Conservation (phyloP, 1,140 invertebrate species). For the Brachionus rubens region DNA sequence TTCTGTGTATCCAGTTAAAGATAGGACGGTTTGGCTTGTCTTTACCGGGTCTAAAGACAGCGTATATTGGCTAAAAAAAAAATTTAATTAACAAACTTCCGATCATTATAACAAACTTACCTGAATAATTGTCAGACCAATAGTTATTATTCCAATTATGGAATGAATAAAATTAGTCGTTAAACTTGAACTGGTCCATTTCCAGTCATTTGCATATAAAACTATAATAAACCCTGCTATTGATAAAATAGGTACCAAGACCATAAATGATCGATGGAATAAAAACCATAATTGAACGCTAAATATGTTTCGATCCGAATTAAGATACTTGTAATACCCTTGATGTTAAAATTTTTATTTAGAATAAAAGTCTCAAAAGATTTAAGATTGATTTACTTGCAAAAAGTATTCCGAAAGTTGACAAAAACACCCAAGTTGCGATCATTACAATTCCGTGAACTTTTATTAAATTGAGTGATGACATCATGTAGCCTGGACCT, state of each 20-base stretch:
- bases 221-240: neutral
- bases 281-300: conserved; percentile 17
- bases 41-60: neutral
- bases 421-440: conserved; percentile 6
- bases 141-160: neutral
- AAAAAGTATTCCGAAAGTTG: neutral
- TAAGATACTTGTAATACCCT: conserved; percentile 20
- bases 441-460: conserved; percentile 28
- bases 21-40: neutral
- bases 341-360: neutral
- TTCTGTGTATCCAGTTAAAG: conserved; percentile 7
- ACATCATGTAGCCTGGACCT: neutral
- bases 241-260: neutral
- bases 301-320: neutral
- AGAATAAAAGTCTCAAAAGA: neutral
- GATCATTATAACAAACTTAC: neutral
- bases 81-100: neutral
- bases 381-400: neutral
- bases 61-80: neutral
- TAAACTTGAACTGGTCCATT: neutral
- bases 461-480: neutral
- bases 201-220: neutral
- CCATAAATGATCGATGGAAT: neutral
- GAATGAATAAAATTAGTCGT: conserved; percentile 8
- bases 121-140: neutral